Base-by-base conservation (phyloP, 2,113 vertebrate genomes). In the Nothocercus nigrocapillus region DNA sequence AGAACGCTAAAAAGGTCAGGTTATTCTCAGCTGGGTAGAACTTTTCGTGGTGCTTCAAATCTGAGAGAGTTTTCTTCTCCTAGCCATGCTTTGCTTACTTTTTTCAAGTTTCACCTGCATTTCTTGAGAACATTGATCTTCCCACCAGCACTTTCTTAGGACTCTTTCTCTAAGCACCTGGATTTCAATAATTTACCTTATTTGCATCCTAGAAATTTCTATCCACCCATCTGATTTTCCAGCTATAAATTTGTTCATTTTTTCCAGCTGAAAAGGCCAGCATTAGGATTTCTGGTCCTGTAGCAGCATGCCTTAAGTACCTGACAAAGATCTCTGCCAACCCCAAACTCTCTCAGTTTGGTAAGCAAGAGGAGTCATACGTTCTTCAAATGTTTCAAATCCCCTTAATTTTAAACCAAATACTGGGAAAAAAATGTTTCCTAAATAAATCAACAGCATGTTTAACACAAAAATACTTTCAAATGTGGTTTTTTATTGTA, bases 31-130 rank as follows among this genome's bases (percentile, higher is more conserved):
- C 22, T 32, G 42, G 27, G 36, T 14, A 66, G 4, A 70, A 17
- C n/a, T 93, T 89, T 75, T 54, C 20, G 12, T 9, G 32, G 6
- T 5, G 10, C 42, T 63, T 34, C 12, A 63, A 75, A 64, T 30
- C 36, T 20, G 5, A 79, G 12, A 66, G 3, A 66, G 2, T 4
- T 32, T 64, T 73, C 38, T 54, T 5, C 40, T 79, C 21, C 34
- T 1, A 0, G 38, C 0, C 4, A 36, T 30, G 6, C 11, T 54
- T 79, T 56, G 3, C 11, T 63, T 58, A 62, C 13, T 67, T 89
- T 44, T 66, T 22, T 84, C 61, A 66, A 51, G 49, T 69, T 44
- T 47, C 45, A n/a, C 44, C 30, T 19, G 47, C 20, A 32, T 34
- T 49, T 69, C 45, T 69, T 32, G 21, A 69, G 22, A 45, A 25